These are phyloP conservation scores for Tineola bisselliella DNA, from an alignment of 2,888 invertebrate species.

Conservation along the genomic window DNA sequence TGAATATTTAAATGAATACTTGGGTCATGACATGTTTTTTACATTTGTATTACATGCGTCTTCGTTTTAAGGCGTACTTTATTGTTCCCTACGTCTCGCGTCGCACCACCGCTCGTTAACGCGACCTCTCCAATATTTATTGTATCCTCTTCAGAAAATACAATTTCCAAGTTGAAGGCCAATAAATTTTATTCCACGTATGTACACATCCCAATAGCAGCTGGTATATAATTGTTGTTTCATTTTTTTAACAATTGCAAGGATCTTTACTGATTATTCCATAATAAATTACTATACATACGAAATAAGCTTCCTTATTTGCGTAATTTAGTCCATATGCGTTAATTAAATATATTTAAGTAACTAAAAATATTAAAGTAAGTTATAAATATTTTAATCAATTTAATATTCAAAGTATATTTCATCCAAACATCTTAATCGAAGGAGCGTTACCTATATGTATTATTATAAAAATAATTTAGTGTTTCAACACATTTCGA, in stretches of 20 bases:
- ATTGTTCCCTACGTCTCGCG: conserved; percentile 56
- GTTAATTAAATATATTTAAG: no score
- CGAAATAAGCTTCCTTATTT: no score
- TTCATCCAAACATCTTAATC: not conserved
- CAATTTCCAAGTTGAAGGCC: conserved; percentile 56
- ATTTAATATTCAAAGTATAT: not conserved
- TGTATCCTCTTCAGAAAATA: conserved; percentile 63
- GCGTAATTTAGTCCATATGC: no score
- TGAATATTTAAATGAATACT: conserved; percentile 2
- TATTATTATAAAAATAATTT: not conserved
- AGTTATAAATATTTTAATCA: no score
- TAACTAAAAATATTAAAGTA: no score
- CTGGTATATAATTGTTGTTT: not conserved
- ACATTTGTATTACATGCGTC: conserved; percentile 30
- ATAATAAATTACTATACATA: no score
- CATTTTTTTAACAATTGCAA: not conserved
- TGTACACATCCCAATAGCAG: conserved; percentile 22
- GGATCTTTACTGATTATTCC: not conserved
- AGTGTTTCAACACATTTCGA: not conserved
- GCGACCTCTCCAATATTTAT: conserved; percentile 64
- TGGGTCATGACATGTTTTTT: conserved; percentile 10
- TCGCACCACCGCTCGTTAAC: conserved; percentile 57
- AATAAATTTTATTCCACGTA: conserved; percentile 46
- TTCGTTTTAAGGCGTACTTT: conserved; percentile 51
- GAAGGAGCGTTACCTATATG: not conserved